These are phyloP conservation scores for Loxodonta africana DNA, from an alignment of 2,113 vertebrate species.

Conservation along the genomic window DNA sequence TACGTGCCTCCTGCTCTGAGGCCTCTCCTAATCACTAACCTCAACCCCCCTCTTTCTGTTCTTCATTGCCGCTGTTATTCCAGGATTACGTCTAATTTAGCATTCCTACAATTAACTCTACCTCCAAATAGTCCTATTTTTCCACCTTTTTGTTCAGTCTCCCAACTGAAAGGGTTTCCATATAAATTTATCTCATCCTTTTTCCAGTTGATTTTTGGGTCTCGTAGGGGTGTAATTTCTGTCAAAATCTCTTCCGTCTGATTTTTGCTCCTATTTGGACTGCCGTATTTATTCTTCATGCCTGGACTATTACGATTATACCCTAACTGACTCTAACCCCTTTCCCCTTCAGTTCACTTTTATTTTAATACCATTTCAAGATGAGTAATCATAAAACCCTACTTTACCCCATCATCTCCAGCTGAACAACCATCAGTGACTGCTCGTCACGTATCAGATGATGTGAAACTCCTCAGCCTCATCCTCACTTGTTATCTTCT, in stretches of 20 bases:
- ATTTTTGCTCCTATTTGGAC: neutral
- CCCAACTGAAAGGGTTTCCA: neutral
- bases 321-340: neutral
- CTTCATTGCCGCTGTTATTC: rapidly evolving
- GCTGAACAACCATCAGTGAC: neutral
- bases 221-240: neutral
- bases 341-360: neutral
- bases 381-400: neutral
- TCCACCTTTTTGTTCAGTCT: neutral
- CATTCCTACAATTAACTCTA: neutral
- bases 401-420: neutral
- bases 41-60: rapidly evolving
- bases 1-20: neutral
- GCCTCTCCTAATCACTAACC: too few species aligned
- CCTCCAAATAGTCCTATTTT: neutral
- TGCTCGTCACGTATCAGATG: neutral
- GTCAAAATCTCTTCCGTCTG: neutral
- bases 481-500: too few species aligned
- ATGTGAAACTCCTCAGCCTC: neutral
- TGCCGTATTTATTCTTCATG: neutral
- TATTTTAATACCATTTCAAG: neutral
- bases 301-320: neutral
- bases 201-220: neutral
- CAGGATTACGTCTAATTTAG: neutral
- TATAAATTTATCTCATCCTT: neutral